Evolutionary conservation across 2,113 vertebrate genomes (phyloP).

Genomic region (Tychaedon coryphoeus): DNA sequence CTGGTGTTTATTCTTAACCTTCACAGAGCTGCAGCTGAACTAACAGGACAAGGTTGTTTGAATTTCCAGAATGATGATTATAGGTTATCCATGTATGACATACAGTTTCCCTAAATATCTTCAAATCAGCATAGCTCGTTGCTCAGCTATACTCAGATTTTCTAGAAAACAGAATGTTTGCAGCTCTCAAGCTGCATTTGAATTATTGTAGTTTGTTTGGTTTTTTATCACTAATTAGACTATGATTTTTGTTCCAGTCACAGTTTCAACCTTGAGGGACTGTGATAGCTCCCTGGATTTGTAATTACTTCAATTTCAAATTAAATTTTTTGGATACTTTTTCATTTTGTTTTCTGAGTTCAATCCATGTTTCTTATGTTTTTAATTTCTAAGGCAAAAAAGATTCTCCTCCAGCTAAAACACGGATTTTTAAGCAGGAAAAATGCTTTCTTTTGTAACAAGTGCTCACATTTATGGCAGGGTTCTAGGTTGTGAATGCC

Average conservation of each 20-base stretch:
- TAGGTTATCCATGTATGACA: background rate
- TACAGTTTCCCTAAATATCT: background rate
- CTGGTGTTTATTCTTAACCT: background rate
- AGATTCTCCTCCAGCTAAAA: background rate
- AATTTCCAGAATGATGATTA: background rate
- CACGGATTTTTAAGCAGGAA: background rate
- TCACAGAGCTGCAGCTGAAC: background rate
- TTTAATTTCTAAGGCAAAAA: background rate
- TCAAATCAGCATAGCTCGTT: background rate
- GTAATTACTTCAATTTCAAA: background rate
- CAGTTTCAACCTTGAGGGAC: too few species aligned
- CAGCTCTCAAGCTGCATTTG: background rate
- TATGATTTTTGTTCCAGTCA: background rate
- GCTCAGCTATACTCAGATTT: background rate
- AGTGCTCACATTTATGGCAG: background rate
- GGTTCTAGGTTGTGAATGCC: background rate
- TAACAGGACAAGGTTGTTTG: background rate
- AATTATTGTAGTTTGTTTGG: background rate
- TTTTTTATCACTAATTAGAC: background rate
- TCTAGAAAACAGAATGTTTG: background rate
- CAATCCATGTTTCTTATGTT: background rate
- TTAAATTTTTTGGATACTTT: background rate
- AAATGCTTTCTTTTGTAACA: background rate
- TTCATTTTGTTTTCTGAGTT: background rate
- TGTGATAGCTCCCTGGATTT: background rate